Evolutionary conservation across 2,113 vertebrate genomes (phyloP), one percentile per base, ranked within the genome.

Genomic region (Ondatra zibethicus): DNA sequence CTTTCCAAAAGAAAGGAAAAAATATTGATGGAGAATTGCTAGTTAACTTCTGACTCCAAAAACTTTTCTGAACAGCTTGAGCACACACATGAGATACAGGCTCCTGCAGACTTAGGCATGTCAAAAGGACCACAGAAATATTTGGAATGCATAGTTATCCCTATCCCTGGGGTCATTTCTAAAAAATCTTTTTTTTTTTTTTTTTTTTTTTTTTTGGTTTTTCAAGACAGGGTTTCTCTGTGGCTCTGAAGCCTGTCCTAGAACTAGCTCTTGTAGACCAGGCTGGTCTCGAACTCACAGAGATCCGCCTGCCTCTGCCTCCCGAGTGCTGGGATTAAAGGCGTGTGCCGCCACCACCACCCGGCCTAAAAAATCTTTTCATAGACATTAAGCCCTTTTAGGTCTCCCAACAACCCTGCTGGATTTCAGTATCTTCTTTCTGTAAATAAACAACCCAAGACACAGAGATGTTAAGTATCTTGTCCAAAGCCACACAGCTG

Each of bases 401-500:
- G 88, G n/a, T 31, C 45, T 93, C 23, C 12, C 50, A 93, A 73
- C 52, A 91, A 63, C 58, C n/a, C 23, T 65, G 2, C 21, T 87
- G 21, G 7, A 11, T 63, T 91, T 96, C 42, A 92, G 16, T 70
- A 31, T 81, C 58, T 88, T 87, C 61, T 89, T 70, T 77, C 92
- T 77, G 50, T 27, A 92, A 63, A 84, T 85, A 29, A 94, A 13
- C 65, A 92, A 88, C 27, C n/a, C 39, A 47, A 94, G 42, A 33
- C 68, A n/a, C 50, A 90, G n/a, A 70, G 39, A 93, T 0, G 39
- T 9, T 52, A 39, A 88, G 33, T 33, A 82, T 75, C 50, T 77
- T 92, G 12, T 88, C 42, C 68, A 84, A 95, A 85, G n/a, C 91
- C 81, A 93, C 73, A 95, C 50, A 92, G 52, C 50, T 61, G 72